Evolutionary conservation across 1,140 invertebrate genomes (phyloP).

Genomic region (Meloidogyne hapla): DNA sequence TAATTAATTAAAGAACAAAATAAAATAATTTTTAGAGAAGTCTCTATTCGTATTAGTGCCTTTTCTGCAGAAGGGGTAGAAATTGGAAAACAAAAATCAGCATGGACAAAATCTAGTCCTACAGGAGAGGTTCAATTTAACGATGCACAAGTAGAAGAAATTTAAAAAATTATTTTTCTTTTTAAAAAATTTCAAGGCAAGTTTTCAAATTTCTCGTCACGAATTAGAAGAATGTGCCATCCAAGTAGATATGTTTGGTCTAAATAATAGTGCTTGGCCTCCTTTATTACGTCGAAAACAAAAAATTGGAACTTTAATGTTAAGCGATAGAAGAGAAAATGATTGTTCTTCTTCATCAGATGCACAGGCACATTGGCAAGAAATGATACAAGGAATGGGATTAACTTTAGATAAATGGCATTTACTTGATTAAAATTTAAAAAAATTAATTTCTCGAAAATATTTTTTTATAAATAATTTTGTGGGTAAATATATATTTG

Average conservation of each 20-base stretch:
- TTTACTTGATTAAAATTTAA: neutral
- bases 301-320: conserved; percentile 10
- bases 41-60: conserved; percentile 7
- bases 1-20: neutral
- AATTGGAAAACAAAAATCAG: conserved; percentile 18
- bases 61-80: conserved; percentile 11
- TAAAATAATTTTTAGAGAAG: neutral
- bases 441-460: too few relatives aligned
- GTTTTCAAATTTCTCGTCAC: conserved; percentile 1
- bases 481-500: too few relatives aligned
- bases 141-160: neutral
- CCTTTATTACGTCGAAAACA: conserved; percentile 15
- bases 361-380: conserved; percentile 25
- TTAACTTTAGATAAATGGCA: conserved; percentile 41
- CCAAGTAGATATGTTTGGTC: neutral
- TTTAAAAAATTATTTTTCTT: neutral
- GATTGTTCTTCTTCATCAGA: conserved; percentile 11
- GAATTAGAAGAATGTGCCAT: neutral
- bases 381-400: conserved; percentile 31
- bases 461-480: too few relatives aligned
- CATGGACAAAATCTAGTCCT: neutral
- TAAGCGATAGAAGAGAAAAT: conserved; percentile 2
- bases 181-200: conserved; percentile 13
- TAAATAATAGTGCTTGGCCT: conserved; percentile 7
- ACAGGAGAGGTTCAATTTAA: conserved; percentile 3